phyloP scores from a whole-genome alignment of 2,797 vertebrate species.

The Gallirallus australis region DNA sequence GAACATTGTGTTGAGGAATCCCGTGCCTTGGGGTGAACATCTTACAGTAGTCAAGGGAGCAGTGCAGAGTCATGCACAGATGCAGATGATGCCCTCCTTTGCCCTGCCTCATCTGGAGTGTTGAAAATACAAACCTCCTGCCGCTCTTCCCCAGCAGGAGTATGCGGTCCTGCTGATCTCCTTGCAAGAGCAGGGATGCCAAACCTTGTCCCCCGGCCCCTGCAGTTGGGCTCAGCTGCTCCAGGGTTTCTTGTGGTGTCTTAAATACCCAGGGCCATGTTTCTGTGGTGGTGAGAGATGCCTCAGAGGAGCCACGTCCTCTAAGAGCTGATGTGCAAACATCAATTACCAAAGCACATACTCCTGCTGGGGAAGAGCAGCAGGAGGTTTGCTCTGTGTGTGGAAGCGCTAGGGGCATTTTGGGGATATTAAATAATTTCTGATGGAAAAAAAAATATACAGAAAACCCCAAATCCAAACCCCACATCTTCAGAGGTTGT shows the following conservation, averaged over 20 bases:
- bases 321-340: slow-evolving; percentile 18
- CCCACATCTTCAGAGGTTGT: slow-evolving; percentile 41
- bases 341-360: not conserved
- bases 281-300: not conserved
- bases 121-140: not conserved
- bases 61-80: fast-evolving
- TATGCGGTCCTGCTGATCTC: not conserved
- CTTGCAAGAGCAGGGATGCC: not conserved
- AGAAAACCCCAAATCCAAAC: not conserved
- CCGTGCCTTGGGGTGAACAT: not conserved
- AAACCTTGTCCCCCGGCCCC: not conserved
- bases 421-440: not conserved
- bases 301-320: not conserved
- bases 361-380: not conserved
- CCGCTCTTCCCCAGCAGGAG: too few relatives aligned
- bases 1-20: not conserved
- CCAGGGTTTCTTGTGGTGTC: not conserved
- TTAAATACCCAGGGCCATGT: not conserved
- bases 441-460: not conserved
- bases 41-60: fast-evolving
- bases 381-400: not conserved
- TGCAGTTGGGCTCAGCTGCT: not conserved
- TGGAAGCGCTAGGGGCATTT: not conserved
- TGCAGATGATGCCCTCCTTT: fast-evolving
- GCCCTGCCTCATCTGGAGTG: fast-evolving